A percentile compares a stretch with the other conserved stretches of the same genome.
These are phyloP conservation scores for Drosophila macrospina DNA, from an alignment of 2,888 invertebrate genomes.

Conservation along the genomic window DNA sequence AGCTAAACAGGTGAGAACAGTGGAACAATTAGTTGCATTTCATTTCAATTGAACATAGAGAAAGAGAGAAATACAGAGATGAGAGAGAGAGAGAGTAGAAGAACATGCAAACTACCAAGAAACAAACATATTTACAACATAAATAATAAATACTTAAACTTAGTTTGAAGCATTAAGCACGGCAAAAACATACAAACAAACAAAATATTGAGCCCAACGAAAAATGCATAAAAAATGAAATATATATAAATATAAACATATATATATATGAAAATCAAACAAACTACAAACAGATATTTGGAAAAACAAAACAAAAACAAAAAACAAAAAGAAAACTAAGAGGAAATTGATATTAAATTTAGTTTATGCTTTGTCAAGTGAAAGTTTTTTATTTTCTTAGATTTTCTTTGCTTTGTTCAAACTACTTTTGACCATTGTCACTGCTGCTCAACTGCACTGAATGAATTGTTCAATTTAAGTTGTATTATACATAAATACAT, in stretches of 20 bases:
- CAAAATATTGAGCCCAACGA: slow-evolving; percentile 26
- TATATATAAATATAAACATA: slow-evolving; percentile 26
- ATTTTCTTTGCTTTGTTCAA: slow-evolving; percentile 14
- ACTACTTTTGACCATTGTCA: slow-evolving; percentile 69
- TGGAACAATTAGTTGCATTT: slow-evolving; percentile 15
- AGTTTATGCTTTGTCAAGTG: slow-evolving; percentile 25
- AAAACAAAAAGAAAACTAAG: slow-evolving; percentile 18
- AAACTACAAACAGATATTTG: slow-evolving; percentile 22
- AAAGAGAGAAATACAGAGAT: too few relatives aligned
- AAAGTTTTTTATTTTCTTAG: slow-evolving; percentile 35
- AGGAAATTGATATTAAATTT: slow-evolving; percentile 16
- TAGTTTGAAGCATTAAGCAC: slow-evolving; percentile 48
- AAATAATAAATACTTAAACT: slow-evolving; percentile 27
- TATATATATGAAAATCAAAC: slow-evolving; percentile 22
- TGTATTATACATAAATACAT: slow-evolving; percentile 15
- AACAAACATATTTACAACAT: slow-evolving; percentile 47
- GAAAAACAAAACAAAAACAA: slow-evolving; percentile 22
- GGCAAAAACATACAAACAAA: slow-evolving; percentile 30
- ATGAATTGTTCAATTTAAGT: slow-evolving; percentile 15
- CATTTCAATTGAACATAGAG: slow-evolving; percentile 13
- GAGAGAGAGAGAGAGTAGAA: slow-evolving; percentile 39
- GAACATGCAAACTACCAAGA: slow-evolving; percentile 43
- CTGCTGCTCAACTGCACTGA: slow-evolving; percentile 77
- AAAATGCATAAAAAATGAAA: slow-evolving; percentile 24
- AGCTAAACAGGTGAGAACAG: slow-evolving; percentile 87